Base-by-base conservation (phyloP, 2,113 vertebrate species). In the Misgurnus anguillicaudatus region DNA sequence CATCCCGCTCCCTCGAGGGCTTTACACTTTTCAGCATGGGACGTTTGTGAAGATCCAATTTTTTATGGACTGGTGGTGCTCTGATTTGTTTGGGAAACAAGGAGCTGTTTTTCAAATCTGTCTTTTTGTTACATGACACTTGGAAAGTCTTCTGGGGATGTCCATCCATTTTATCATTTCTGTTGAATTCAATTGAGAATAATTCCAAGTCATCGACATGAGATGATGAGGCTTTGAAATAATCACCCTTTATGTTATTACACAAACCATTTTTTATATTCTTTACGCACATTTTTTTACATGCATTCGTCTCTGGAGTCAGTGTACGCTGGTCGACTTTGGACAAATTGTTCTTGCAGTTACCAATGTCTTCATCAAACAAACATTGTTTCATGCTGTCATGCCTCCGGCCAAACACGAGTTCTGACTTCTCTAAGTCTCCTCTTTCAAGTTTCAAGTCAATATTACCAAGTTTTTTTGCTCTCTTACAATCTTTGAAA, bases 51-150 rank as follows among this genome's bases (percentile, higher is more conserved):
- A 64, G 58, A 64, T 41, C 9, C 5, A 19, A 9, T 21, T 64
- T 75, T 63, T 76, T 60, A 19, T 19, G 74, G 0, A 0, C 1
- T 74, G 24, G 57, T 62, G 21, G n/a, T 74, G 57, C 41, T 53
- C 24, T 39, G 60, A 64, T 39, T 62, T 47, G 73, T 75, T 10
- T 48, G 36, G 73, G 58, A 51, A 36, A 38, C 36, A 8, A 63
- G 58, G 58, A 75, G 62, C 73, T 48, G 41, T n/a, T 75, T 14
- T 51, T 75, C 24, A 75, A 16, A 75, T 75, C 60, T 51, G 73
- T 64, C 24, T 75, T 48, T 51, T 42, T 17, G 16, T 62, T 38
- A 19, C 17, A 9, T 38, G 58, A 63, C 19, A 45, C 45, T 24
- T 51, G 24, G 21, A 42, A 53, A n/a, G 45, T 19, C 73, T 53